Base-by-base conservation (phyloP, 1,140 invertebrate genomes). In the Diabrotica virgifera region DNA sequence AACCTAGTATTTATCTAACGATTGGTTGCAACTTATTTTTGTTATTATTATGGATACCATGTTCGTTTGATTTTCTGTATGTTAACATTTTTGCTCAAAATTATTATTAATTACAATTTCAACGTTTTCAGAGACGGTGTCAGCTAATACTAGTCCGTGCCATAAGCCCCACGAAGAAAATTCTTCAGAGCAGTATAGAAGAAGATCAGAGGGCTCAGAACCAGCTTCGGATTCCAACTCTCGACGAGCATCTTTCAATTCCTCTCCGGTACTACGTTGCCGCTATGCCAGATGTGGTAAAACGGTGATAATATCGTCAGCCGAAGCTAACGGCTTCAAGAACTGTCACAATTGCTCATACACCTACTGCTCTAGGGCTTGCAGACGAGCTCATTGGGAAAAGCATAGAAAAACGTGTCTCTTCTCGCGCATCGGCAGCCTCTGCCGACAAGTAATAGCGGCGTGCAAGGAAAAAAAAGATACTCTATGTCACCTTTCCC, bases 291-390 rank as follows among this genome's bases (percentile, higher is more conserved):
- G 92, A 76, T 93, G 91, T 78, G 81, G 85, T 37, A 76, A 78
- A 58, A 76, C 78, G 0, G 79, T 74, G 24, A 84, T 87, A 40
- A 80, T 84, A 14, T 83, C 88, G 3, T 85, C 81, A 8, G 70
- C 86, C 12, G 81, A 84, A 36, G 90, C 91, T 66, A 89, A 89
- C 24, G 85, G 62, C 5, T 79, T 87, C 71, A 85, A 87, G 70
- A 85, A 85, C 72, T 97, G 95, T 80, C 94, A 96, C 81, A 96
- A 96, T 80, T 97, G 96, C 81, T 90, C 90, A 64, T 94, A 94
- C 70, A 83, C 91, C 55, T 92, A 93, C 77, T 96, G 94, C 80
- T 92, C 90, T 52, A 85, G 89, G 63, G 88, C 91, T 71, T 94
- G 92, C 76, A 84, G 95, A 12, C 83, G 91, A 61, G 85, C 88